These are phyloP conservation scores for Campoletis raptor DNA, from an alignment of 2,888 invertebrate species.

Conservation along the genomic window DNA sequence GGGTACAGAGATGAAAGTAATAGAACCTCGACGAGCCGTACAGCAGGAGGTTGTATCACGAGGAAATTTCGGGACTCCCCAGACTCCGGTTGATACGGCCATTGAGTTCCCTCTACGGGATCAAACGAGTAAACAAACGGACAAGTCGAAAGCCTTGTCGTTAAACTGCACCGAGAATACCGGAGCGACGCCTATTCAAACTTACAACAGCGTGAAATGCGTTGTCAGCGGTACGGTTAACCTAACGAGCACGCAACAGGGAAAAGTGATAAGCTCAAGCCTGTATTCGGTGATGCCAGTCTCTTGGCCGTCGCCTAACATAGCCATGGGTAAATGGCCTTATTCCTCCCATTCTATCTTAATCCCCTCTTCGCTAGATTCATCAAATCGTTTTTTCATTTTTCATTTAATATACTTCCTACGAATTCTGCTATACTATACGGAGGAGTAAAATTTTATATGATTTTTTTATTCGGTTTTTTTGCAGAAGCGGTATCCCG, in stretches of 20 bases:
- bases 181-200: constrained; percentile 74
- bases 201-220: constrained; percentile 81
- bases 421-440: no score
- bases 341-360: constrained; percentile 27
- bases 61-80: constrained; percentile 81
- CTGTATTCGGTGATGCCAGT: constrained; percentile 81
- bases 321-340: constrained; percentile 81
- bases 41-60: constrained; percentile 82
- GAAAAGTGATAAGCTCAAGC: constrained; percentile 77
- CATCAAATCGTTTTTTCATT: neutral
- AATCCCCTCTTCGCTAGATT: neutral
- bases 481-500: constrained; percentile 75
- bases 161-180: constrained; percentile 76
- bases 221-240: constrained; percentile 78
- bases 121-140: constrained; percentile 79
- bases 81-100: constrained; percentile 81
- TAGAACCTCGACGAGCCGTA: constrained; percentile 81
- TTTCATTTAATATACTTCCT: no score
- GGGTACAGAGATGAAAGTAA: constrained; percentile 84
- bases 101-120: constrained; percentile 82
- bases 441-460: no score
- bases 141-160: constrained; percentile 79
- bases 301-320: constrained; percentile 79
- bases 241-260: constrained; percentile 75
- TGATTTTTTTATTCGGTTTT: no score